phyloP scores from a whole-genome alignment of 2,113 vertebrate genomes.

The Pteruthius melanotis region DNA sequence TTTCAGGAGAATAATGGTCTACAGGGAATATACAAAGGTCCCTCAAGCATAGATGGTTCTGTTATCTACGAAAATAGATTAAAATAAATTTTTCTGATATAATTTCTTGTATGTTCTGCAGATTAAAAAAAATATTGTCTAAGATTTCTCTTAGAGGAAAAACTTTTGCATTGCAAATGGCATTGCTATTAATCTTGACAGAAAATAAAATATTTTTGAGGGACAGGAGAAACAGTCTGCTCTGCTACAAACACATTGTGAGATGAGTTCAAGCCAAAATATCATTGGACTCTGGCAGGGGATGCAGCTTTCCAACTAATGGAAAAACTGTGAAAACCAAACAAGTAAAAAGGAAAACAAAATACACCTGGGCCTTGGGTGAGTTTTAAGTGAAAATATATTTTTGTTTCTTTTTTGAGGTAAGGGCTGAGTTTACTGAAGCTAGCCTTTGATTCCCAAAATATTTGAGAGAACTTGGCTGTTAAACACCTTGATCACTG shows the following conservation, averaged over 20 bases:
- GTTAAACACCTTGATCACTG: background rate
- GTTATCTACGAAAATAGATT: background rate
- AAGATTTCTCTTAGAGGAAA: background rate
- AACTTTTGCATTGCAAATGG: background rate
- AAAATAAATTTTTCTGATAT: background rate
- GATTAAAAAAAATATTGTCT: background rate
- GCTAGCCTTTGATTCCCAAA: background rate
- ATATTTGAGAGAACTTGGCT: background rate
- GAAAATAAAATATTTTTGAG: conserved; percentile 7
- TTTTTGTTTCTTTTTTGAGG: background rate
- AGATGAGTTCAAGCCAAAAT: background rate
- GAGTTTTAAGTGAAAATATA: conserved; percentile 15
- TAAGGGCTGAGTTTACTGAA: background rate
- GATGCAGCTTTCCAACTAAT: background rate
- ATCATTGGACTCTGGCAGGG: background rate
- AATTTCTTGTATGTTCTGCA: background rate
- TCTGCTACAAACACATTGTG: background rate
- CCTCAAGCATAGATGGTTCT: background rate
- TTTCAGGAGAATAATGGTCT: background rate
- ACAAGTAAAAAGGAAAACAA: background rate
- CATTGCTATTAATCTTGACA: background rate
- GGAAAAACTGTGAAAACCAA: background rate
- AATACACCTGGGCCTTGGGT: background rate
- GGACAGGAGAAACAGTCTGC: background rate
- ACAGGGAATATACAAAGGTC: background rate